Conservation (phyloP, 2,888 invertebrate species). For the Crioceris asparagi region DNA sequence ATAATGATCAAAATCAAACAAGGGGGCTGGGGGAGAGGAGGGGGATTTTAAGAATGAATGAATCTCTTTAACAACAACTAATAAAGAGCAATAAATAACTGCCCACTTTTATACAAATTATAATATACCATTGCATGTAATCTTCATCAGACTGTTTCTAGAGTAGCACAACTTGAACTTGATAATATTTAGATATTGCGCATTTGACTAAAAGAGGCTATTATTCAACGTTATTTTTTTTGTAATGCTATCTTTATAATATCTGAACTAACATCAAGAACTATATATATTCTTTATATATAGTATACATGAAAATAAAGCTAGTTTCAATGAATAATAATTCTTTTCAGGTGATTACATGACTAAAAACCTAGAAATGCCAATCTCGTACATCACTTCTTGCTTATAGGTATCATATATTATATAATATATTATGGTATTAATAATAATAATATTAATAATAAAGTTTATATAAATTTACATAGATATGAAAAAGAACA, state of each 20-base stretch:
- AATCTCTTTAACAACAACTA: too few species aligned
- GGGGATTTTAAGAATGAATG: too few species aligned
- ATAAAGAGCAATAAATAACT: too few species aligned
- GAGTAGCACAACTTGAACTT: constrained; percentile 38
- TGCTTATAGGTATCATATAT: constrained; percentile 24
- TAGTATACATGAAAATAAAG: constrained; percentile 39
- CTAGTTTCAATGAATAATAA: constrained; percentile 36
- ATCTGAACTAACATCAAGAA: constrained; percentile 41
- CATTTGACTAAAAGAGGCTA: constrained; percentile 38
- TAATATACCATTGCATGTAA: constrained; percentile 29
- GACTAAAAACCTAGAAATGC: constrained; percentile 26
- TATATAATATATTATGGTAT: too few species aligned
- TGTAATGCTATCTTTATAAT: constrained; percentile 34
- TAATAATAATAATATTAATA: constrained; percentile 19
- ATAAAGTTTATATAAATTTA: constrained; percentile 29
- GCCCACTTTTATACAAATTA: too few species aligned
- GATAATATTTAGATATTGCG: constrained; percentile 31
- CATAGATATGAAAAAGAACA: constrained; percentile 41
- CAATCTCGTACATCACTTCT: constrained; percentile 33
- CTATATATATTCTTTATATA: too few species aligned
- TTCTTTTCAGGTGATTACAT: constrained; percentile 29
- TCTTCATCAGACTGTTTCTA: constrained; percentile 32
- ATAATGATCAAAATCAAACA: too few species aligned
- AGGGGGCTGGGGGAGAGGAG: too few species aligned
- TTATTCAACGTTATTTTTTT: constrained; percentile 25